Percentiles rank a stretch among this genome's conserved stretches.
Conservation (phyloP, 2,113 vertebrate species). For the Agapornis roseicollis region DNA sequence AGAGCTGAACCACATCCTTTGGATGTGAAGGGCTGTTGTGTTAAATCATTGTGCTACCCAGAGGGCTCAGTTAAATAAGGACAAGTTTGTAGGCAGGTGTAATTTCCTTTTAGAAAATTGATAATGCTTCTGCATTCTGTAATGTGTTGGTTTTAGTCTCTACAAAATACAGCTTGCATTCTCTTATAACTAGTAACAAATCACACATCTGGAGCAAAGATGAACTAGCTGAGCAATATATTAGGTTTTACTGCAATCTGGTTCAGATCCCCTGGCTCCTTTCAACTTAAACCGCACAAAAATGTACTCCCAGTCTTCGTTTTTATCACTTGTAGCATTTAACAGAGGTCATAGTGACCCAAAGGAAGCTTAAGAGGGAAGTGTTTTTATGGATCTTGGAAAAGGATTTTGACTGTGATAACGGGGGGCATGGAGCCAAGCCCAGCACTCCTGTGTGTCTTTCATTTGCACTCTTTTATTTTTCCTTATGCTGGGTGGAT, state of each 20-base stretch:
- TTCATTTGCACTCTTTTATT: background rate
- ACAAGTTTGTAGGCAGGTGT: background rate
- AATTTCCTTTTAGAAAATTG: background rate
- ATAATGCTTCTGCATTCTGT: constrained; percentile 6
- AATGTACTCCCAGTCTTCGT: constrained; percentile 22
- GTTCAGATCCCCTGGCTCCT: constrained; percentile 15
- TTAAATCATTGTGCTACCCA: background rate
- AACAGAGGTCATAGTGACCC: constrained; percentile 57
- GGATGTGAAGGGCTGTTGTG: background rate
- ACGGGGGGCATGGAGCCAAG: background rate
- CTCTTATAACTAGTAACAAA: constrained; percentile 29
- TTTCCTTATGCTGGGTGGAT: background rate
- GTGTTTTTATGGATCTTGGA: constrained; percentile 27
- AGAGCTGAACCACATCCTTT: background rate
- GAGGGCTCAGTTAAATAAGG: constrained; percentile 27
- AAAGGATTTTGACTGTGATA: background rate
- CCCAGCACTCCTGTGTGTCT: background rate
- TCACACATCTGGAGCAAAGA: constrained; percentile 21
- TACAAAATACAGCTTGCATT: constrained; percentile 30
- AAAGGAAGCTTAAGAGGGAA: constrained; percentile 32
- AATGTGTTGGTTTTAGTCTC: constrained; percentile 1
- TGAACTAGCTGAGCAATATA: background rate
- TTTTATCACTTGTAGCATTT: constrained; percentile 48
- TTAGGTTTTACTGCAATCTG: constrained; percentile 47
- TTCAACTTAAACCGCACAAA: constrained; percentile 37